These are phyloP conservation scores for Hyperoodon ampullatus DNA, from an alignment of 2,113 vertebrate genomes.

Conservation along the genomic window DNA sequence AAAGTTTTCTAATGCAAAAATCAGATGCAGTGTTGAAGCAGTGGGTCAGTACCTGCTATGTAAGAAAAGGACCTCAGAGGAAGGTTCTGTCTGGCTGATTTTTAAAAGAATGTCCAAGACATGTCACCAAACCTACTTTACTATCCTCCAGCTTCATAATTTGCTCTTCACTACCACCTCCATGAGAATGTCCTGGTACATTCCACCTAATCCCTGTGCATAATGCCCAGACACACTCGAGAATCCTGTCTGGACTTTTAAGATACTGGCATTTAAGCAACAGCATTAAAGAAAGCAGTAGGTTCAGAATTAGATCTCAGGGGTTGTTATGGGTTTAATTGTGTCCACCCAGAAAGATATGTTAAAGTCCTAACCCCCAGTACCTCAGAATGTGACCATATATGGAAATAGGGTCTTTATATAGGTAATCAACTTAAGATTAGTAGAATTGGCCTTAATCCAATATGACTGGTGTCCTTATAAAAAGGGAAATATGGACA, in stretches of 20 bases:
- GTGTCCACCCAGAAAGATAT: not conserved
- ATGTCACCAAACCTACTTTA: not conserved
- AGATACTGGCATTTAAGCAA: not conserved
- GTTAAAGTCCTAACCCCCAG: not conserved
- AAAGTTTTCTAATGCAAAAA: constrained; percentile 8
- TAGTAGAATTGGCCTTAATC: not conserved
- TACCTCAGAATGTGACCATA: not conserved
- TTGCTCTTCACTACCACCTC: not conserved
- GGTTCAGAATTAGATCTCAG: not conserved
- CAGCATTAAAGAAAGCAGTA: constrained; percentile 1
- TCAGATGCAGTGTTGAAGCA: not conserved
- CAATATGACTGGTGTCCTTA: not conserved
- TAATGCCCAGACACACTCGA: not conserved
- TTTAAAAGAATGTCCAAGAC: not conserved
- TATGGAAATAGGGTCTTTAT: not conserved
- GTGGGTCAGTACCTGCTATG: not conserved
- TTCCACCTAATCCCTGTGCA: not conserved
- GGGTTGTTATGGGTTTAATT: not conserved
- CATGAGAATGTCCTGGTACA: not conserved
- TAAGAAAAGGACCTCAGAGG: not conserved
- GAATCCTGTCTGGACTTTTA: not conserved
- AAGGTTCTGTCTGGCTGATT: not conserved
- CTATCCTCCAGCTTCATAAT: not conserved
- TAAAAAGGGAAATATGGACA: not conserved
- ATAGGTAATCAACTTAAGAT: not conserved